Base-by-base conservation (phyloP, 2,113 vertebrate genomes). In the Ia io region DNA sequence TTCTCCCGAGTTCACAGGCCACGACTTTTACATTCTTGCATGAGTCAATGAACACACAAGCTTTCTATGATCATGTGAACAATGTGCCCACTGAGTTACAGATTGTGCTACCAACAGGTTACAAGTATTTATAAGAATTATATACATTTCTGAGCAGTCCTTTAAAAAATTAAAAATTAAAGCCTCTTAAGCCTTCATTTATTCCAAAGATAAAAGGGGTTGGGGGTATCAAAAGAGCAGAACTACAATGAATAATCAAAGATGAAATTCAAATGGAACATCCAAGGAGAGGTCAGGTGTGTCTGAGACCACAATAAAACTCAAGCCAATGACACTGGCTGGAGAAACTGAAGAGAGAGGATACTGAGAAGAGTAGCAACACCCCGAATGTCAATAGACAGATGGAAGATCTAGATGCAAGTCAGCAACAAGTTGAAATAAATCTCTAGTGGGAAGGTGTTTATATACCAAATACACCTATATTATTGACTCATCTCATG, bases 361-460 rank as follows among this genome's bases (percentile, higher is more conserved):
- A n/a, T 6, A 0, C n/a, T 23, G 56, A 37, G 51, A 42, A n/a
- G 13, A 25, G 67, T 0, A 4, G n/a, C 4, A 8, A 37, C 2
- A 17, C 6, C 14, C 5, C 1, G 30, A 35, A 2, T 1, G 5
- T 4, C 0, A 1, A 12, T 1, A 0, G 10, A 42, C 0, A 1
- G 37, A 5, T 0, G 3, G 4, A 61, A 83, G 37, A 11, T 14
- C 11, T 37, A 18, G 84, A 63, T 0, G 32, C 1, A 32, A 70
- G 9, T 25, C 11, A 70, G 22, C 23, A 14, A 11, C 17, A 35
- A 56, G 28, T 10, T 9, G 40, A 30, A 47, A 0, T 18, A 40
- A n/a, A 44, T 17, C 16, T 88, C 22, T 40, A 20, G 9, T 6
- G 12, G 42, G 56, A 83, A 12, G 14, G 6, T 30, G 7, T 13